Evolutionary conservation across 2,113 vertebrate species (phyloP).

Genomic region (Ophiodon elongatus): DNA sequence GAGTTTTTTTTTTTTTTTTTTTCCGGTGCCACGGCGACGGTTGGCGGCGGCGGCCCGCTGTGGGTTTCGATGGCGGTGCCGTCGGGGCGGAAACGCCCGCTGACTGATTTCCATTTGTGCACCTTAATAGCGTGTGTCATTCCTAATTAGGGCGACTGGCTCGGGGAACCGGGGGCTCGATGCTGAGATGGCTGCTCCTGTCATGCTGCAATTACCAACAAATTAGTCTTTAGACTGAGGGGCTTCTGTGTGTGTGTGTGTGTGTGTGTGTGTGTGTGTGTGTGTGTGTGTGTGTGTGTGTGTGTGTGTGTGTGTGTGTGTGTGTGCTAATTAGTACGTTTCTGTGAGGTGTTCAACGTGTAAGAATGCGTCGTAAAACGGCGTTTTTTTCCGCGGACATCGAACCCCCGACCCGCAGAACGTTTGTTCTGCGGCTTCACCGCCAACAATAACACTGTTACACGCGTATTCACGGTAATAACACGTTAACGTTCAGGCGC

Average conservation of each 20-base stretch:
- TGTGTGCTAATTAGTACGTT: conserved; percentile 39
- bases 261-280: conserved; percentile 12
- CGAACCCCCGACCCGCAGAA: conserved; percentile 44
- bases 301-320: conserved; percentile 2
- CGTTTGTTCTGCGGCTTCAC: conserved; percentile 42
- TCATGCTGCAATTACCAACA: conserved; percentile 83
- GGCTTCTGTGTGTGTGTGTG: conserved; percentile 28
- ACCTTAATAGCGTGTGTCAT: conserved; percentile 75
- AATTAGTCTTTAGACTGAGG: conserved; percentile 81
- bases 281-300: conserved; percentile 3
- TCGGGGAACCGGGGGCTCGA: conserved; percentile 66
- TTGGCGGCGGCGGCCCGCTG: neutral
- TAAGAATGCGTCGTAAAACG: conserved; percentile 54
- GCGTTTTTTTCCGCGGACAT: conserved; percentile 25
- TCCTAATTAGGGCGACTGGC: conserved; percentile 77
- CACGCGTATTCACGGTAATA: too few species aligned
- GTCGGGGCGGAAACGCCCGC: conserved; percentile 28
- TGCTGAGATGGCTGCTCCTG: conserved; percentile 72
- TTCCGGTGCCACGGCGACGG: too few species aligned
- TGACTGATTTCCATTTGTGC: conserved; percentile 72
- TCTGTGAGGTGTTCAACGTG: conserved; percentile 51
- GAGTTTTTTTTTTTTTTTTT: neutral
- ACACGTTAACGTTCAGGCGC: neutral
- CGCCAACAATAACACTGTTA: neutral
- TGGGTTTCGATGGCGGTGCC: neutral